Conservation (phyloP, 1,140 invertebrate genomes). For the Ylistrum balloti region DNA sequence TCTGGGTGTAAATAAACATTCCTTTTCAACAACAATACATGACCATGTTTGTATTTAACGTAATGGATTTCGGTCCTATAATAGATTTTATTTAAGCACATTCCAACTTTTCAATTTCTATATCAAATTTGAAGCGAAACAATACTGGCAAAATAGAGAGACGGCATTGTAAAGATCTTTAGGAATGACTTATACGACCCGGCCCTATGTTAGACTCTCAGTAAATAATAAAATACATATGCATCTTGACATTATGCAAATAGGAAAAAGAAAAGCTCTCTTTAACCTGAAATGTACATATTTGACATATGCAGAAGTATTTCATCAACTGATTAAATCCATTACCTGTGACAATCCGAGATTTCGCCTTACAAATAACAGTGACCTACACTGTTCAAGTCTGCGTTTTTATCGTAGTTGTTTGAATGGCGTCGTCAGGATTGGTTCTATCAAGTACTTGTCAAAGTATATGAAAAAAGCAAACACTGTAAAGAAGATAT, state of each 20-base stretch:
- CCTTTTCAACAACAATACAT: background rate
- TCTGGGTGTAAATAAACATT: conserved; percentile 17
- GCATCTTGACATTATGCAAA: conserved; percentile 38
- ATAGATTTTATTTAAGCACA: conserved; percentile 13
- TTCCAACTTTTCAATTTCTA: conserved; percentile 16
- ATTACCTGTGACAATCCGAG: background rate
- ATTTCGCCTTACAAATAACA: background rate
- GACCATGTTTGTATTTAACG: background rate
- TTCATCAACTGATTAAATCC: conserved; percentile 3
- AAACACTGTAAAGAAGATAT: background rate
- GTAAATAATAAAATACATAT: background rate
- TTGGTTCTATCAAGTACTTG: background rate
- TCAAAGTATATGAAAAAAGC: background rate
- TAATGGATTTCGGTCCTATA: conserved; percentile 4
- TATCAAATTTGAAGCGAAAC: conserved; percentile 24
- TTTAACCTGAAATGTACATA: conserved; percentile 30
- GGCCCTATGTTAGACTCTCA: background rate
- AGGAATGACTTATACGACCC: background rate
- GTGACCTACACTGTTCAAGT: background rate
- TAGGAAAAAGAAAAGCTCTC: conserved; percentile 1
- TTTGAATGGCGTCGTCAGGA: background rate
- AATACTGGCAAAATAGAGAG: background rate
- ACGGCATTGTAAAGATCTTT: background rate
- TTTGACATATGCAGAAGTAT: conserved; percentile 19
- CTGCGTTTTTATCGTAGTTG: background rate